A percentile compares a stretch with the other conserved stretches of the same genome.
phyloP scores from a whole-genome alignment of 2,888 invertebrate genomes.

The Ochropleura plecta region DNA sequence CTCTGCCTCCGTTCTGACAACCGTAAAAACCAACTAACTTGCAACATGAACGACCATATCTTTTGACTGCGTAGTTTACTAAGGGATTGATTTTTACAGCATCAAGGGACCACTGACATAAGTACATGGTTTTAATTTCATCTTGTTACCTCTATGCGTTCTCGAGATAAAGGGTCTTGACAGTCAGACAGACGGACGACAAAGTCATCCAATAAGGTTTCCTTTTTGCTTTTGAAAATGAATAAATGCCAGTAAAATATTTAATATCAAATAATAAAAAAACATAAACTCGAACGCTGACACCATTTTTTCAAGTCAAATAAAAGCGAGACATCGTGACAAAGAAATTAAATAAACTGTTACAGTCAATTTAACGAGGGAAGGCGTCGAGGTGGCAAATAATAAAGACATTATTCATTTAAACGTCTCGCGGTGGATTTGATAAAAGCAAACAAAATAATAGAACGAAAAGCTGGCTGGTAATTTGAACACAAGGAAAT shows the following conservation, averaged over 20 bases:
- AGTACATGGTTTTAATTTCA: too few species aligned
- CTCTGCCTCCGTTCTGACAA: too few species aligned
- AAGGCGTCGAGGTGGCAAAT: not conserved
- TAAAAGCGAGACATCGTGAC: not conserved
- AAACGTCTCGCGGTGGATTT: not conserved
- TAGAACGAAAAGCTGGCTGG: constrained; percentile 6
- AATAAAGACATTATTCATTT: not conserved
- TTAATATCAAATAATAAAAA: not conserved
- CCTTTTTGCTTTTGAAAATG: too few species aligned
- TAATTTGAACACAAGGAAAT: constrained; percentile 31
- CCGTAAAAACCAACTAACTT: too few species aligned
- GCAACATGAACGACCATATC: too few species aligned
- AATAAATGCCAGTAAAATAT: not conserved
- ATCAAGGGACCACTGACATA: too few species aligned
- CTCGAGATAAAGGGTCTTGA: too few species aligned
- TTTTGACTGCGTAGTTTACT: too few species aligned
- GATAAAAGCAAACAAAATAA: constrained; percentile 12
- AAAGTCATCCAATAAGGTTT: too few species aligned
- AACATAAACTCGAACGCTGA: not conserved
- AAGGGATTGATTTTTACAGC: too few species aligned
- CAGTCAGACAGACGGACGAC: too few species aligned
- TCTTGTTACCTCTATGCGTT: too few species aligned
- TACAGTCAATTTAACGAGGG: not conserved
- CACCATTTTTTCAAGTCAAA: not conserved
- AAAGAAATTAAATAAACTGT: not conserved